Percentiles rank a stretch among this genome's conserved stretches.
Evolutionary conservation across 2,113 vertebrate genomes (phyloP).

Genomic region (Pterocles gutturalis): DNA sequence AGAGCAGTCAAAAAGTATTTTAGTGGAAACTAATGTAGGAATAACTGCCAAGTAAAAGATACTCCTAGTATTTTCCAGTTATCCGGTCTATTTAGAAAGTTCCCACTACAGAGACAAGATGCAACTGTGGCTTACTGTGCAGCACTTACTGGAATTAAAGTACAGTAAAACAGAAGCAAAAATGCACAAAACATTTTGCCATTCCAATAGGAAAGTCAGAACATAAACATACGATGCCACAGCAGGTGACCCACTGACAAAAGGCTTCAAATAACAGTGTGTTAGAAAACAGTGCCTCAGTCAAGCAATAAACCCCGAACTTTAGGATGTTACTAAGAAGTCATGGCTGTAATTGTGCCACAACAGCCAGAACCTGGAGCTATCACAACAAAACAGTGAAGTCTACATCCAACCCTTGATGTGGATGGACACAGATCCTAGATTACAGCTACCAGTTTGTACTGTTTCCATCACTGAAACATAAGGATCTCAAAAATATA

Average conservation of each 20-base stretch:
- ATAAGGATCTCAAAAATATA: neutral
- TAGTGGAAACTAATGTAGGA: neutral
- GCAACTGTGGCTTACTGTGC: neutral
- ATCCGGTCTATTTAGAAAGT: neutral
- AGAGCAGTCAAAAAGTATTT: neutral
- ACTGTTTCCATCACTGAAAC: neutral
- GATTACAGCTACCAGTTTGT: accelerated
- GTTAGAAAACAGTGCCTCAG: neutral
- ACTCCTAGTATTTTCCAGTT: neutral
- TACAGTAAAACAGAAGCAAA: neutral
- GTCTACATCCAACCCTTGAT: neutral
- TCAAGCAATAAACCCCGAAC: neutral
- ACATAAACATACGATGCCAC: neutral
- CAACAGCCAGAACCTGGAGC: neutral
- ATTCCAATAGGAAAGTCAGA: neutral
- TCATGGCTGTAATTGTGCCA: neutral
- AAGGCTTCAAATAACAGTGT: neutral
- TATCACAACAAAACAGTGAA: neutral
- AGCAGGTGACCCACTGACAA: neutral
- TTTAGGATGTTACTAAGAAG: neutral
- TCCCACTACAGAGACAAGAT: neutral
- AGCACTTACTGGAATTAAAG: neutral
- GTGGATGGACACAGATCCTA: neutral
- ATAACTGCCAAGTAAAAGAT: neutral
- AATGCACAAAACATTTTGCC: neutral